Base-by-base conservation (phyloP, 30 jellyfish, hydroid and myxozoan species). In the Cassiopea andromeda region DNA sequence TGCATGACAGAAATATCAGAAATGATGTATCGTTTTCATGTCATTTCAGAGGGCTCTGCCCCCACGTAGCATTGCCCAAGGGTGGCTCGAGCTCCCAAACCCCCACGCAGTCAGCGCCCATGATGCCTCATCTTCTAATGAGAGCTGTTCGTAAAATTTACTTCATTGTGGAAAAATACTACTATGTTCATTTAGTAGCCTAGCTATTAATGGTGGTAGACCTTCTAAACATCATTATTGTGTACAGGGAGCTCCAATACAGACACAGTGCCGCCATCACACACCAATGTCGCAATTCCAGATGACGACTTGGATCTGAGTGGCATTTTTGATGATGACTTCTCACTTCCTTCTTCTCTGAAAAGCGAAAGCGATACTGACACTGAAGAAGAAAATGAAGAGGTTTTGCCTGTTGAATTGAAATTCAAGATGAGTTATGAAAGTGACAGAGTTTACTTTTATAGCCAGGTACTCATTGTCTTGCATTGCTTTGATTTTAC, bases 381-480 rank as follows among this genome's bases (percentile, higher is more conserved):
- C 27, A 64, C 15, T 64, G 73, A 64, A 64, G 93, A 90, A 16
- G 93, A 67, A 19, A 90, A 76, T 48, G 87, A 82, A 27, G 97
- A 82, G 38, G 44, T 68, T 60, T 82, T 19, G 19, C 88, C 83
- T 0, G 50, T 75, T 19, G 88, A 89, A 1, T 59, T 89, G 44
- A 38, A n/a, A 44, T 89, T 78, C 72, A 82, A 89, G 61, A 48
- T 89, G 96, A 89, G 96, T 66, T 89, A 80, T 54, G 91, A 89
- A 82, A 89, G 92, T 54, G 91, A 89, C 75, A 73, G 91, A 43
- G 85, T 89, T 68, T 89, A 89, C 72, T 59, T 89, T 15, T 89
- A 78, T 71, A 87, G 80, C 47, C 71, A 69, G 85, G 95, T 88
- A 72, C 18, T 86, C 15, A 68, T 68, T 68, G 17, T 18, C 15